Evolutionary conservation across 2,888 invertebrate genomes (phyloP), one percentile per base, ranked within the genome.

Genomic region (Mactromeris polynyma): DNA sequence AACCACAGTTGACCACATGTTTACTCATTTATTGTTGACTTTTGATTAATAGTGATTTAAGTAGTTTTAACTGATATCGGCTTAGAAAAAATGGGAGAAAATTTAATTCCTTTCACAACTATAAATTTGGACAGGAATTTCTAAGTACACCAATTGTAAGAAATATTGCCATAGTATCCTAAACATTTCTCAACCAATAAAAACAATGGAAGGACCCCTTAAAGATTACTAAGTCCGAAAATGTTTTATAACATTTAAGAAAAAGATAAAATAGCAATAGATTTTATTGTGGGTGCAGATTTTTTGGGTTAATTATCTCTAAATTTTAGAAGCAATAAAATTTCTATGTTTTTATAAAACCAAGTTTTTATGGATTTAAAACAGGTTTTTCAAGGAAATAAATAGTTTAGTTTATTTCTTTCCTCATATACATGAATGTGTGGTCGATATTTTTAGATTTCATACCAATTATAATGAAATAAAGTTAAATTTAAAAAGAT

Each of bases 1-100:
- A 81, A 82, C 58, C 78, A 77, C 78, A 19, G 36, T 78, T 88
- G 88, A 81, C 83, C 89, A 89, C 85, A 83, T 86, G 82, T 85
- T 89, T 89, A 64, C 79, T 46, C 46, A 79, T 78, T 88, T 80
- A 82, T 89, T 73, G 77, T 88, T 51, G 73, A 69, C 31, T 79
- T 42, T 77, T 51, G 82, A 89, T 86, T 86, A 73, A 89, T 85
- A 54, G 26, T 36, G 58, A 79, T 83, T 86, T 89, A 79, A 83
- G 85, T 83, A 73, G 78, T 89, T 81, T 78, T 40, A 36, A 51
- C 79, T 54, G 89, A 89, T 89, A 89, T 85, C 73, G 14, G 36
- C 54, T 38, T 21, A 6, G 26, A 73, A 36, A 69, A 83, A 69
- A 83, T 69, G 36, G 33, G 9, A 33, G 36, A 73, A 73, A 73